Percentiles rank a stretch among this genome's conserved stretches.
These are phyloP conservation scores for Carollia perspicillata DNA, from an alignment of 2,113 vertebrate species.

Conservation along the genomic window DNA sequence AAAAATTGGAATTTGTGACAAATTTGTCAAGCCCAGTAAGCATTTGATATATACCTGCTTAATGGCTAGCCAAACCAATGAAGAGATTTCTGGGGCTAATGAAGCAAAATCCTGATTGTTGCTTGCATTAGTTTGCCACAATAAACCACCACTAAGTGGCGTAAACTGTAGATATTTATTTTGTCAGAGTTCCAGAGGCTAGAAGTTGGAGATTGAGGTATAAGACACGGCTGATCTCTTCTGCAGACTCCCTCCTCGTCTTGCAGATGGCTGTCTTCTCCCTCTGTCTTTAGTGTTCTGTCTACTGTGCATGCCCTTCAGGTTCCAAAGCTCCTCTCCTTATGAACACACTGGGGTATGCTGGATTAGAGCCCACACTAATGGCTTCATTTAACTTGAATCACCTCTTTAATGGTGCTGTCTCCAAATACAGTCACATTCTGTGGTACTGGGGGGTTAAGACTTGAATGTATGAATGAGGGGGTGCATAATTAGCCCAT, in stretches of 20 bases:
- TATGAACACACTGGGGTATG: background rate
- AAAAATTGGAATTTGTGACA: constrained; percentile 10
- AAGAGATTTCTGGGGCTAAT: background rate
- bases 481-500: background rate
- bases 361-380: background rate
- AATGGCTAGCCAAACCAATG: constrained; percentile 9
- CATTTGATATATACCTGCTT: background rate
- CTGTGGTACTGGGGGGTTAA: background rate
- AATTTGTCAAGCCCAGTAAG: background rate
- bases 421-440: background rate
- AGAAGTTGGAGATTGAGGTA: background rate
- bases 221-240: background rate
- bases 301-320: background rate
- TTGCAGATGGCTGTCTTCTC: background rate
- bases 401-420: background rate
- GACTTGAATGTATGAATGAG: background rate
- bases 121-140: background rate
- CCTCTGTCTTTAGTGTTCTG: background rate
- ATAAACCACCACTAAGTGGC: background rate
- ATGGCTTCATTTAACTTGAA: background rate
- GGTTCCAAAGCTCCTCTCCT: background rate
- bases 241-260: background rate
- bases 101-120: constrained; percentile 31
- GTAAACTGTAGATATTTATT: background rate
- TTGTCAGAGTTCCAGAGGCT: background rate